These are phyloP conservation scores for Galleria mellonella DNA, from an alignment of 1,140 invertebrate genomes.

Conservation along the genomic window DNA sequence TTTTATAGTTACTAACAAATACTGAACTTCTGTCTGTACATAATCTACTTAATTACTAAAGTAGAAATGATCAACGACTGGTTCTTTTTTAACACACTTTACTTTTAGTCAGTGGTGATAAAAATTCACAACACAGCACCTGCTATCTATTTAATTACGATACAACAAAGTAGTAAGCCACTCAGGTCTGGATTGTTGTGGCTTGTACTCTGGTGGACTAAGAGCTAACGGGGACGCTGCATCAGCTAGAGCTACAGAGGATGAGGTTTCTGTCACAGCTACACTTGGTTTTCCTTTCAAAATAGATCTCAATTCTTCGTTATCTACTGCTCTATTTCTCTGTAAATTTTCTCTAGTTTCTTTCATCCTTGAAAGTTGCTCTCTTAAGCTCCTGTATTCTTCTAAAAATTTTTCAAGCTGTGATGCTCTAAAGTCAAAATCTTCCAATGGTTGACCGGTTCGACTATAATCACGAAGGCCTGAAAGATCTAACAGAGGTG, in stretches of 20 bases:
- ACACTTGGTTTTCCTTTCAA: slow-evolving; percentile 75
- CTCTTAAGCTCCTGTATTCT: slow-evolving; percentile 83
- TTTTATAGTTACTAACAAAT: background rate
- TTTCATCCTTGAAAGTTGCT: slow-evolving; percentile 85
- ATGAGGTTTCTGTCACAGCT: slow-evolving; percentile 69
- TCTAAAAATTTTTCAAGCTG: slow-evolving; percentile 85
- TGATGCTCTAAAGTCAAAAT: slow-evolving; percentile 84
- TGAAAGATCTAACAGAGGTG: slow-evolving; percentile 73
- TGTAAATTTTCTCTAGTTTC: slow-evolving; percentile 82
- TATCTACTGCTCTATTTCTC: slow-evolving; percentile 63
- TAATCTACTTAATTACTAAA: background rate
- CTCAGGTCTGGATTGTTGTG: slow-evolving; percentile 68
- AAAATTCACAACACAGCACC: too few relatives aligned
- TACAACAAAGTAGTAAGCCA: slow-evolving; percentile 65
- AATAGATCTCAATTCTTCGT: slow-evolving; percentile 71
- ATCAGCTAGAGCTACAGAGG: slow-evolving; percentile 61
- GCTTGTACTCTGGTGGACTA: slow-evolving; percentile 70
- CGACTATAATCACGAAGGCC: slow-evolving; percentile 64
- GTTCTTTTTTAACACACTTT: too few relatives aligned
- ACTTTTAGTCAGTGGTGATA: too few relatives aligned
- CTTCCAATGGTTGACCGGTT: slow-evolving; percentile 63
- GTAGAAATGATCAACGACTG: too few relatives aligned
- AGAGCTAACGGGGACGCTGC: slow-evolving; percentile 65
- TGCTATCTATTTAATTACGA: slow-evolving; percentile 43
- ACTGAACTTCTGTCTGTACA: background rate